Conservation (phyloP, 1,140 invertebrate species). For the Papilio polyxenes region DNA sequence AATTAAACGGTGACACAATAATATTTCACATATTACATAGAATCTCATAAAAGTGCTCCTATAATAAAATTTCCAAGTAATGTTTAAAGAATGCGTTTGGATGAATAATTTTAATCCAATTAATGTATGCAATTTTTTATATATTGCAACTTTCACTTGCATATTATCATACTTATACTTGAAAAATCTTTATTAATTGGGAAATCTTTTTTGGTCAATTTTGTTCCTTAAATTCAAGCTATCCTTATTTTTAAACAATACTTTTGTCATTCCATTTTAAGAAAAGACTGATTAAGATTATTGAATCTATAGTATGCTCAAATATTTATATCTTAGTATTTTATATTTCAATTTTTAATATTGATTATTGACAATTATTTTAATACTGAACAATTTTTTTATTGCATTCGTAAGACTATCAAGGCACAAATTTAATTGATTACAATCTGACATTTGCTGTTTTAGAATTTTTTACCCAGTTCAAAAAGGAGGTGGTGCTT, state of each 20-base stretch:
- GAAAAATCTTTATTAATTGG: background rate
- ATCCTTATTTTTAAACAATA: background rate
- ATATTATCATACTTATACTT: too few relatives aligned
- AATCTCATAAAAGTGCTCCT: background rate
- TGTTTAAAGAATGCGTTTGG: too few relatives aligned
- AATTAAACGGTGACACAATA: background rate
- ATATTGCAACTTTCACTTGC: too few relatives aligned
- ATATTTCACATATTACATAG: background rate
- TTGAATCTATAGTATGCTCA: background rate
- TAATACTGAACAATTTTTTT: background rate
- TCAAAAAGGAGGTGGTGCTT: too few relatives aligned
- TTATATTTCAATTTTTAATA: background rate
- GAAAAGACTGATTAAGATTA: conserved; percentile 9
- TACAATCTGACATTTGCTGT: background rate
- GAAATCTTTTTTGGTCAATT: background rate
- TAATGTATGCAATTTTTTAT: too few relatives aligned
- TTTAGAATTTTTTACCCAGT: background rate
- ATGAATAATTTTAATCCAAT: too few relatives aligned
- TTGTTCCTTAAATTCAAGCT: background rate
- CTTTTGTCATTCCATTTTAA: conserved; percentile 5
- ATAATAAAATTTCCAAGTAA: too few relatives aligned
- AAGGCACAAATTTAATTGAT: background rate
- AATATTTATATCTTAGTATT: background rate
- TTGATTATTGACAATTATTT: conserved; percentile 1
- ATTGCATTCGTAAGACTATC: background rate